phyloP scores from a whole-genome alignment of 1,140 invertebrate species.

The Drusus annulatus region DNA sequence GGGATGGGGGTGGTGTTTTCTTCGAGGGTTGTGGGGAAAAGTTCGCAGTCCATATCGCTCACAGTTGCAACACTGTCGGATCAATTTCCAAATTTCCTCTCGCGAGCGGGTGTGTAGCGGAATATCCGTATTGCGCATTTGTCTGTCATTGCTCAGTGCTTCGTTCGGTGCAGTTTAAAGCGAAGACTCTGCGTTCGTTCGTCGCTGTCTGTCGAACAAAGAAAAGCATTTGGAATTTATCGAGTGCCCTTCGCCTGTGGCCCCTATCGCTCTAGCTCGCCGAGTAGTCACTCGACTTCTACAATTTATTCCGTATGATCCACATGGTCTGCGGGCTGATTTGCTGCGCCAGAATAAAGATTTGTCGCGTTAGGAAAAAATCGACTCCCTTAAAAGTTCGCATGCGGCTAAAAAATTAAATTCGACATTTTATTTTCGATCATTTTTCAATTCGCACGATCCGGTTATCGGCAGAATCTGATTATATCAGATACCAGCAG shows the following conservation, averaged over 20 bases:
- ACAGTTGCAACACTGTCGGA: not conserved
- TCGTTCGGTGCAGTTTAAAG: slow-evolving; percentile 8
- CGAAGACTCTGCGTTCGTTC: not conserved
- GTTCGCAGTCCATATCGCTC: too few relatives aligned
- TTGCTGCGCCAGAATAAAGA: slow-evolving; percentile 48
- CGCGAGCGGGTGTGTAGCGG: not conserved
- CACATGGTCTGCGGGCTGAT: slow-evolving; percentile 49
- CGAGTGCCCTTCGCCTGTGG: not conserved
- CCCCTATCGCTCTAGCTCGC: not conserved
- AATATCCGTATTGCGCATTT: not conserved
- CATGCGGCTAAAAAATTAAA: slow-evolving; percentile 46
- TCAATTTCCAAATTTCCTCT: slow-evolving; percentile 19
- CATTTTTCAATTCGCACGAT: not conserved
- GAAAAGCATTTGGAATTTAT: not conserved
- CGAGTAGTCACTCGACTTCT: slow-evolving; percentile 36
- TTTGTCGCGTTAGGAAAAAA: slow-evolving; percentile 47
- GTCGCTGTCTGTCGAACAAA: not conserved
- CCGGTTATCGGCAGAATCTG: slow-evolving; percentile 17
- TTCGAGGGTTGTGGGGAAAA: not conserved
- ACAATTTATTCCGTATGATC: slow-evolving; percentile 44
- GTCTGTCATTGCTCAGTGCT: not conserved
- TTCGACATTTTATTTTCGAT: slow-evolving; percentile 22
- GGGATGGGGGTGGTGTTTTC: not conserved
- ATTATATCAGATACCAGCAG: not conserved
- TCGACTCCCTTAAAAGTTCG: slow-evolving; percentile 34